A percentile compares a stretch with the other conserved stretches of the same genome.
phyloP scores from a whole-genome alignment of 2,888 invertebrate genomes.

The Nebria salina region DNA sequence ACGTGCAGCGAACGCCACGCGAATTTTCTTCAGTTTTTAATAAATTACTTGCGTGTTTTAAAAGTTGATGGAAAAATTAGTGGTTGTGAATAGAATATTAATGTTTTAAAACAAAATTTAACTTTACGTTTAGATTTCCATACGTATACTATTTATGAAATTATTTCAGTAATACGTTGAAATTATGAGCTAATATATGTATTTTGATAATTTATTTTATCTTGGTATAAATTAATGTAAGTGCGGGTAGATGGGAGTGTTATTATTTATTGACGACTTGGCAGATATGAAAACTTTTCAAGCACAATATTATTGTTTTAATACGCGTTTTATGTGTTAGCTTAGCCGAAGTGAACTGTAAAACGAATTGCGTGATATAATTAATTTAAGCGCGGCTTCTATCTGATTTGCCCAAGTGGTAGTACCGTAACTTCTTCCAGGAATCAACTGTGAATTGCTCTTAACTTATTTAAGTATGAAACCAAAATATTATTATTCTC shows the following conservation, averaged over 20 bases:
- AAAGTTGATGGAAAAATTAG: neutral
- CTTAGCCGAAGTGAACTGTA: neutral
- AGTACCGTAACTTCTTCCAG: neutral
- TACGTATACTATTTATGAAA: too few species aligned
- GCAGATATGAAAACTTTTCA: neutral
- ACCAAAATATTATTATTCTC: neutral
- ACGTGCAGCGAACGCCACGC: neutral
- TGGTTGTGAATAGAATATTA: neutral
- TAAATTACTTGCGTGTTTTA: conserved; percentile 7
- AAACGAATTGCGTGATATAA: neutral
- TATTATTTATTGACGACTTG: neutral
- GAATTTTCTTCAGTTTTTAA: conserved; percentile 4
- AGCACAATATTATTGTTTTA: neutral
- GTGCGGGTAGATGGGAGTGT: neutral
- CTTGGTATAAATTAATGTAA: neutral
- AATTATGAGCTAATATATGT: too few species aligned
- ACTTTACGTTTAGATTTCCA: too few species aligned
- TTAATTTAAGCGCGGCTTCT: neutral
- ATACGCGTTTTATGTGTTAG: neutral
- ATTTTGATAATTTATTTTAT: neutral
- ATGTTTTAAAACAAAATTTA: neutral
- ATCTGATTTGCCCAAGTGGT: neutral
- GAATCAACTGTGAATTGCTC: neutral
- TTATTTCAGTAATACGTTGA: too few species aligned
- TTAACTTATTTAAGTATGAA: neutral